These are phyloP conservation scores for Salminus brasiliensis DNA, from an alignment of 2,113 vertebrate genomes.

Conservation along the genomic window DNA sequence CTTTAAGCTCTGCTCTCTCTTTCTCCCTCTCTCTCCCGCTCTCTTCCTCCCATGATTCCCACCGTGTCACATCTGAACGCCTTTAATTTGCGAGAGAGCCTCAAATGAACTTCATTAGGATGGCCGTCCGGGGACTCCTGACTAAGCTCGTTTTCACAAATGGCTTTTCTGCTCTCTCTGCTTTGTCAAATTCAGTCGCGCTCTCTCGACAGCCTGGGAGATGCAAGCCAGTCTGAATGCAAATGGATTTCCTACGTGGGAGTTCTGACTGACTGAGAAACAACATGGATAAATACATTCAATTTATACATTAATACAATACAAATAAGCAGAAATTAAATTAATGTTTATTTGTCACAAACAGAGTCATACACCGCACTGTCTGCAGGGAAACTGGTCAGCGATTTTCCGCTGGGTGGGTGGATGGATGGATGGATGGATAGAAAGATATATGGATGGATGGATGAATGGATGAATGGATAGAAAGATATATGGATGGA, in stretches of 20 bases:
- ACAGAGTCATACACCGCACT: too few relatives aligned
- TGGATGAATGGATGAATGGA: too few relatives aligned
- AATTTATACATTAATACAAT: too few relatives aligned
- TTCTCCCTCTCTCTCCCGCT: not conserved
- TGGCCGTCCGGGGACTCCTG: slow-evolving; percentile 25
- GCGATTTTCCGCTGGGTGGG: too few relatives aligned
- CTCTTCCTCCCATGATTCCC: not conserved
- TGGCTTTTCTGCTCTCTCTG: slow-evolving; percentile 50
- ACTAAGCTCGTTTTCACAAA: slow-evolving; percentile 57
- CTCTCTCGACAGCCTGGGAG: slow-evolving; percentile 23
- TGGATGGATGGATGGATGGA: too few relatives aligned
- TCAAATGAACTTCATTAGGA: slow-evolving; percentile 63
- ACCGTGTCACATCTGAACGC: slow-evolving; percentile 63
- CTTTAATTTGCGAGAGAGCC: slow-evolving; percentile 65
- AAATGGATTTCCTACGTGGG: slow-evolving; percentile 31
- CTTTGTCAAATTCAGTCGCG: slow-evolving; percentile 50
- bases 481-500: too few relatives aligned
- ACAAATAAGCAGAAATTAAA: too few relatives aligned
- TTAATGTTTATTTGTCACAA: too few relatives aligned
- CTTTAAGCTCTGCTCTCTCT: slow-evolving; percentile 10
- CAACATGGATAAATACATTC: too few relatives aligned
- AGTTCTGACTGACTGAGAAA: not conserved
- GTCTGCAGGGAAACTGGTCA: too few relatives aligned
- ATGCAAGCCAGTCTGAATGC: slow-evolving; percentile 26
- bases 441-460: too few relatives aligned